Evolutionary conservation across 2,888 invertebrate species (phyloP).

Genomic region (Ariolimax columbianus): DNA sequence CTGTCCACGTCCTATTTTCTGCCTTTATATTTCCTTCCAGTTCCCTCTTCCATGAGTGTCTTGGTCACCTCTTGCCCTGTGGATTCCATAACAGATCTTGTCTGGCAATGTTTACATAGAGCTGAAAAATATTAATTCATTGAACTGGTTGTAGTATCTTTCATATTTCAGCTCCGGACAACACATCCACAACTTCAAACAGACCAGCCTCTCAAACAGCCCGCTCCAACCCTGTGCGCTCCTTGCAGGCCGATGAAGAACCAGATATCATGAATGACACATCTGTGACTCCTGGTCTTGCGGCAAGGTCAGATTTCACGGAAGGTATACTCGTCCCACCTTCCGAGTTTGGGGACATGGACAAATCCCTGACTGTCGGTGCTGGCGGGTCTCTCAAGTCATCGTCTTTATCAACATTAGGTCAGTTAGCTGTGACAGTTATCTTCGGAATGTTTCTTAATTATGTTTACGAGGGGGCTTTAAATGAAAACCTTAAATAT

Average conservation of each 20-base stretch:
- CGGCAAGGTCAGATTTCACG: not conserved
- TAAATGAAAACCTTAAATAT: no score
- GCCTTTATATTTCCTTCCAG: no score
- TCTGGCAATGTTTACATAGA: no score
- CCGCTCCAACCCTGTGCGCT: not conserved
- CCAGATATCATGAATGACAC: slow-evolving; percentile 48
- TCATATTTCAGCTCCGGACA: not conserved
- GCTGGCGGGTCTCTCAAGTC: not conserved
- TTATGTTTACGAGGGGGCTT: no score
- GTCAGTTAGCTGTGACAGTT: not conserved
- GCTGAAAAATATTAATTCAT: no score
- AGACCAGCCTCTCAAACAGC: not conserved
- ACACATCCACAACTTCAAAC: not conserved
- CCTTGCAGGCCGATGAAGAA: slow-evolving; percentile 32
- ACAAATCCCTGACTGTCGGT: not conserved
- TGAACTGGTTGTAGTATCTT: not conserved
- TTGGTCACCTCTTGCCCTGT: no score
- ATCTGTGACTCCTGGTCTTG: slow-evolving; percentile 31
- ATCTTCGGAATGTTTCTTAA: no score
- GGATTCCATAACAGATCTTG: no score
- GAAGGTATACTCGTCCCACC: slow-evolving; percentile 5
- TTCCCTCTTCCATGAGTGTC: no score
- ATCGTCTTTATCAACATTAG: slow-evolving; percentile 17
- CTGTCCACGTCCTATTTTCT: no score
- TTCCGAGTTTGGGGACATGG: slow-evolving; percentile 14